These are phyloP conservation scores for Hartigia nigra DNA, from an alignment of 2,888 invertebrate genomes.

Conservation along the genomic window DNA sequence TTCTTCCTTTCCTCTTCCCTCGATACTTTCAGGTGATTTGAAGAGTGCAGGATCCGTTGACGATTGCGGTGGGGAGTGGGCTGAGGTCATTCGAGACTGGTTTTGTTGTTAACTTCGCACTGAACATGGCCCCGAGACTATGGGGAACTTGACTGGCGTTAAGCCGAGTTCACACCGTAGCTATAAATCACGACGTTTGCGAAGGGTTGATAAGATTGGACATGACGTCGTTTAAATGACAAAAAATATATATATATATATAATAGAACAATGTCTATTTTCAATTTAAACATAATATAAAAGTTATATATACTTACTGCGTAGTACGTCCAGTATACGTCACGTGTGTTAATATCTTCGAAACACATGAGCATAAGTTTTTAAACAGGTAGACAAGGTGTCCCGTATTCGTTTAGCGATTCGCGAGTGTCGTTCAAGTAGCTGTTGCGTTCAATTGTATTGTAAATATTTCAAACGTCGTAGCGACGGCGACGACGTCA, in stretches of 20 bases:
- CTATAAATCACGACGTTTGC: background rate
- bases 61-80: background rate
- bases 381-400: no score
- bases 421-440: no score
- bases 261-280: background rate
- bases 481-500: no score
- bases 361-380: no score
- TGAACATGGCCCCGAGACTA: background rate
- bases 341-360: no score
- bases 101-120: slow-evolving; percentile 1
- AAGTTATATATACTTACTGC: no score
- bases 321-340: no score
- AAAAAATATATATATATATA: no score
- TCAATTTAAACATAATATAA: no score
- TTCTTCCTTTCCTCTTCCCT: background rate
- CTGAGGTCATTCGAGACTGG: background rate
- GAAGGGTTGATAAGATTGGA: background rate
- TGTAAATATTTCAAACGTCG: no score
- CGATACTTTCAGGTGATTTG: background rate
- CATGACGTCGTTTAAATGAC: background rate
- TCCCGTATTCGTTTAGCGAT: no score
- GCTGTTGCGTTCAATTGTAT: no score
- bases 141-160: background rate
- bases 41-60: background rate
- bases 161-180: background rate